These are phyloP conservation scores for Mugil cephalus DNA, from an alignment of 2,113 vertebrate genomes.

Conservation along the genomic window DNA sequence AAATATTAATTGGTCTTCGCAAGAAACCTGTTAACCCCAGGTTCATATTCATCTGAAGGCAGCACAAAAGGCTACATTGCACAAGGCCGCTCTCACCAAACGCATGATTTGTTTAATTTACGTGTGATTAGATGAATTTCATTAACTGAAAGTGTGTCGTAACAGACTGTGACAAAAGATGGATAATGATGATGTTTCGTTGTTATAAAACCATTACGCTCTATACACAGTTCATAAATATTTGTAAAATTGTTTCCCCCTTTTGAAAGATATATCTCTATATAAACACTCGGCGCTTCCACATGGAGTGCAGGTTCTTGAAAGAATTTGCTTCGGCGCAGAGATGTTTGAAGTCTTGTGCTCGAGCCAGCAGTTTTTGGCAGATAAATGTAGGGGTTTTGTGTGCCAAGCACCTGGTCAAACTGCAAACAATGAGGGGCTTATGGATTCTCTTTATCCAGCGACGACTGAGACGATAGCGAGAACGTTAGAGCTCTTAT, in stretches of 20 bases:
- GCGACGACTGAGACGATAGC: conserved; percentile 76
- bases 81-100: conserved; percentile 24
- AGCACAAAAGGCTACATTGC: conserved; percentile 12
- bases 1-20: conserved; percentile 68
- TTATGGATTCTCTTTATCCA: conserved; percentile 83
- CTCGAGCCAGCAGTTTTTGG: conserved; percentile 80
- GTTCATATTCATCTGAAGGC: conserved; percentile 50
- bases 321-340: conserved; percentile 42
- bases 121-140: conserved; percentile 30
- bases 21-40: conserved; percentile 46
- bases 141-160: conserved; percentile 6
- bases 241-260: conserved; percentile 8
- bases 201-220: conserved; percentile 10
- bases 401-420: conserved; percentile 87
- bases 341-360: conserved; percentile 79
- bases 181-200: conserved; percentile 9
- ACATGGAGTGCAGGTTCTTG: conserved; percentile 31
- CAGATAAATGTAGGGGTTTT: conserved; percentile 70
- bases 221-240: conserved; percentile 5
- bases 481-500: conserved; percentile 69
- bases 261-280: conserved; percentile 13
- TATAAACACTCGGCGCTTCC: conserved; percentile 31
- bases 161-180: conserved; percentile 14
- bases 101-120: conserved; percentile 39
- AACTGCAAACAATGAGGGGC: conserved; percentile 85